phyloP scores from a whole-genome alignment of 2,888 invertebrate species.

The Linnaemya vulpina region DNA sequence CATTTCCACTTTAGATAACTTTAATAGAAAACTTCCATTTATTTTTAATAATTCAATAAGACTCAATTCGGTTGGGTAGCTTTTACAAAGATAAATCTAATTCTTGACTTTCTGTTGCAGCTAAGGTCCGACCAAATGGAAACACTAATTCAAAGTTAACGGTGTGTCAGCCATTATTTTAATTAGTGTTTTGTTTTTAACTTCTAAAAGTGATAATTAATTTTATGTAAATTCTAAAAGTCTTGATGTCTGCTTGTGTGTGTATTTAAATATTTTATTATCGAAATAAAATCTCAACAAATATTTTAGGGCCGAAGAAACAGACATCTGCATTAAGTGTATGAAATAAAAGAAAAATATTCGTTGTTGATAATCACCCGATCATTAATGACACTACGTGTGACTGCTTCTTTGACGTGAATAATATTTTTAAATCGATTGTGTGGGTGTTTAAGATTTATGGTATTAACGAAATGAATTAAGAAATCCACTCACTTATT shows the following conservation, averaged over 20 bases:
- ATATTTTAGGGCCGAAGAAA: neutral
- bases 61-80: too few relatives aligned
- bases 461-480: conserved; percentile 23
- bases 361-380: neutral
- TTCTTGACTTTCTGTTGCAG: too few relatives aligned
- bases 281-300: neutral
- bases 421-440: conserved; percentile 17
- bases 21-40: too few relatives aligned
- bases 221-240: conserved; percentile 26
- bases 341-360: neutral
- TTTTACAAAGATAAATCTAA: too few relatives aligned
- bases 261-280: neutral
- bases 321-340: neutral
- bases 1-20: too few relatives aligned
- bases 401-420: neutral
- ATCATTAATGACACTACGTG: neutral
- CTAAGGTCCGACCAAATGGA: too few relatives aligned
- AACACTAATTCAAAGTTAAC: too few relatives aligned
- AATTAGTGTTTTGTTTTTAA: neutral
- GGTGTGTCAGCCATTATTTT: too few relatives aligned
- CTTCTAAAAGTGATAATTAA: conserved; percentile 18
- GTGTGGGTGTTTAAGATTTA: conserved; percentile 25
- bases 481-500: conserved; percentile 11
- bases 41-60: too few relatives aligned
- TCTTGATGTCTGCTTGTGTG: neutral